Evolutionary conservation across 2,113 vertebrate genomes (phyloP).

Genomic region (Sterna hirundo): DNA sequence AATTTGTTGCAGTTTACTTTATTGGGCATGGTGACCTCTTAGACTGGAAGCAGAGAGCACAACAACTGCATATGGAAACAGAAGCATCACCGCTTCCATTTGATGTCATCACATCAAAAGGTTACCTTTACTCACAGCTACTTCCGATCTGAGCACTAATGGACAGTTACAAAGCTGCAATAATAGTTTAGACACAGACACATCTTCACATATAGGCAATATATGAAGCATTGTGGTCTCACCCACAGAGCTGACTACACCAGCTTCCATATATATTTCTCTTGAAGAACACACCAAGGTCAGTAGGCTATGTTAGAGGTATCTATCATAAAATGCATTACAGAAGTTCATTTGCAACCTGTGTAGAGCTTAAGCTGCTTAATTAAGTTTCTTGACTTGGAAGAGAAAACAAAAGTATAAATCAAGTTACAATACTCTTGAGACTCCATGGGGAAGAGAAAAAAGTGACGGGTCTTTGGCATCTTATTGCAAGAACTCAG

Average conservation of each 20-base stretch:
- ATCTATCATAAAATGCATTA: background rate
- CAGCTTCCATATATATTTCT: background rate
- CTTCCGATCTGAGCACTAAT: background rate
- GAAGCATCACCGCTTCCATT: background rate
- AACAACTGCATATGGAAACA: background rate
- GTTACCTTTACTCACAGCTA: background rate
- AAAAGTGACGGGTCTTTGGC: background rate
- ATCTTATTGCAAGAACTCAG: background rate
- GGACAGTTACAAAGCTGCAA: background rate
- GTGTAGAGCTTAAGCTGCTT: background rate
- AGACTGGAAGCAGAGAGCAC: background rate
- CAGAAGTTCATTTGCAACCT: background rate
- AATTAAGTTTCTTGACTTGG: conserved; percentile 22
- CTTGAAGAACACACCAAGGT: background rate
- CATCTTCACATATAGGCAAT: background rate
- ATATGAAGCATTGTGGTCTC: background rate
- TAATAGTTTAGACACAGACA: background rate
- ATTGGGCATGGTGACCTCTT: background rate
- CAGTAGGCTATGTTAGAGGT: background rate
- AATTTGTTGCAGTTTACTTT: background rate
- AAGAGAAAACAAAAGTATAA: background rate
- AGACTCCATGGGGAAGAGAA: background rate
- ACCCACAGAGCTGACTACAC: background rate
- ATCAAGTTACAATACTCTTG: background rate
- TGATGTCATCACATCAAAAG: background rate